phyloP scores from a whole-genome alignment of 2,888 invertebrate genomes.

The Trilocha varians region DNA sequence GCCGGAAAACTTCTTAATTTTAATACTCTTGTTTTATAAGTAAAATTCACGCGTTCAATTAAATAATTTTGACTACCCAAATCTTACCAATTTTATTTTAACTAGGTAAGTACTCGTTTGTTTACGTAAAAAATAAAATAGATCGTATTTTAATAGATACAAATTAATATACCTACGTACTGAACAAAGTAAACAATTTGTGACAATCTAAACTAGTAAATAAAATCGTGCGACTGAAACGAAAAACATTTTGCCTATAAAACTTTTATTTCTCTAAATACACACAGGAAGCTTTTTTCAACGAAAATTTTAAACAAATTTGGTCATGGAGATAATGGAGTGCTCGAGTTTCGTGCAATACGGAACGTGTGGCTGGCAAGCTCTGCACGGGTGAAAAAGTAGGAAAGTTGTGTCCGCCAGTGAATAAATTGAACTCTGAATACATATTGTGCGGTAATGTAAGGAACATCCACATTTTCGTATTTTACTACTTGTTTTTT shows the following conservation, averaged over 20 bases:
- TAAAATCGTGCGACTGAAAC: too few relatives aligned
- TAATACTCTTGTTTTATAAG: not conserved
- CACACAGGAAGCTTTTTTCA: constrained; percentile 34
- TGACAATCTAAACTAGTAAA: too few relatives aligned
- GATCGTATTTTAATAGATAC: too few relatives aligned
- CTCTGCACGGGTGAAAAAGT: constrained; percentile 58
- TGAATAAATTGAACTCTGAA: constrained; percentile 33
- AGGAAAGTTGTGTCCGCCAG: constrained; percentile 51
- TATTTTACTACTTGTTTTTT: too few relatives aligned
- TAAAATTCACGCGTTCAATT: too few relatives aligned
- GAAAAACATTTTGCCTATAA: constrained; percentile 28
- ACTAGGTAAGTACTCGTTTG: too few relatives aligned
- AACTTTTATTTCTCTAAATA: constrained; percentile 38
- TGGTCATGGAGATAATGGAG: constrained; percentile 62
- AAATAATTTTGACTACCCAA: too few relatives aligned
- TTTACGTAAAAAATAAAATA: too few relatives aligned
- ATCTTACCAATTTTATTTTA: too few relatives aligned
- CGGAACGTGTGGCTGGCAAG: constrained; percentile 64
- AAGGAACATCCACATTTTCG: too few relatives aligned
- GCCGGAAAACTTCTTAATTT: not conserved
- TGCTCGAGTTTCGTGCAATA: constrained; percentile 61
- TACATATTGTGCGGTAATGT: constrained; percentile 4
- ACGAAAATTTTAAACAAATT: constrained; percentile 61
- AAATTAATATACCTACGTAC: too few relatives aligned
- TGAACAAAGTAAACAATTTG: too few relatives aligned